Evolutionary conservation across 1,140 invertebrate genomes (phyloP), one percentile per base, ranked within the genome.

Genomic region (Drosophila obscura): DNA sequence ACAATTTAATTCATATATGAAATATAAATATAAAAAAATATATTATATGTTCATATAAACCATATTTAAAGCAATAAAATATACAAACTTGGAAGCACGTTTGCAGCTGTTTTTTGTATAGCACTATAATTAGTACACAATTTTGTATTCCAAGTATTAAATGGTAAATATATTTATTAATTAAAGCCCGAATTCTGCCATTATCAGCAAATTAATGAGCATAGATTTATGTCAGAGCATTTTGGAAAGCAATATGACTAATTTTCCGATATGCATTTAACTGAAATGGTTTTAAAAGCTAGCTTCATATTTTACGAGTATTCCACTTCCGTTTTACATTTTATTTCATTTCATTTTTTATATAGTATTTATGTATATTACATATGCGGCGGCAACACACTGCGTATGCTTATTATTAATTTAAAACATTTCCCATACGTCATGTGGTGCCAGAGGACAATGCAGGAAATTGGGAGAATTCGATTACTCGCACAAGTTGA

Each of bases 361-460:
- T 51, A 19, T 24, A 46, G 31, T 24, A 43, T 26, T 44, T 11
- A 48, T 26, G 39, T 11, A 48, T 49, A 15, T 55, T 62, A 39
- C 15, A 16, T 8, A 4, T 35, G 6, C 15, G 39, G n/a, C 50
- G 7, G 31, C 9, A 16, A 16, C 46, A 62, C 52, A 26, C 41
- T 68, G 73, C 73, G 77, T 85, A 84, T 85, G 55, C 77, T 64
- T 80, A 85, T 69, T 77, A 80, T 85, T 66, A 69, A 77, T 69
- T 77, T 63, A 69, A 62, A 49, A 9, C 63, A 80, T 69, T 68
- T 50, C 64, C 64, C 69, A 84, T 74, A 80, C 77, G 77, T 60
- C 66, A 73, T 44, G 68, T 53, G 50, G 51, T 48, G 59, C 67
- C 50, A 51, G 31, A 66, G 56, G 50, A 53, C 48, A 51, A 35